Percentiles rank a stretch among this genome's conserved stretches.
Evolutionary conservation across 2,113 vertebrate genomes (phyloP).

Genomic region (Elanus axillaris): DNA sequence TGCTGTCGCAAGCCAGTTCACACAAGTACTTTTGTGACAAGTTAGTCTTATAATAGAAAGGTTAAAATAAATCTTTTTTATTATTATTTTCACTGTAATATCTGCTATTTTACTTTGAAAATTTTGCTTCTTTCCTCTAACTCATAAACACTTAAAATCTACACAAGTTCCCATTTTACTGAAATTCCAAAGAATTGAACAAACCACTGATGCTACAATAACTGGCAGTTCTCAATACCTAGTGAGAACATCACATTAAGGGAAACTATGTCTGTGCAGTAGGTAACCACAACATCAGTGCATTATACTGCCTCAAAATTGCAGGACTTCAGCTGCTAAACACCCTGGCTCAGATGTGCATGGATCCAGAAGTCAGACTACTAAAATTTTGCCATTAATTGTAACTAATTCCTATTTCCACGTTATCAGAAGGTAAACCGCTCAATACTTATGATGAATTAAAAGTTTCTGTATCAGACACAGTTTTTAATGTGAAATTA

Average conservation of each 20-base stretch:
- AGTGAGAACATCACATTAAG: neutral
- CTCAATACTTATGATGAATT: neutral
- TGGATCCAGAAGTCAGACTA: neutral
- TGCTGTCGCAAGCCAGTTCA: neutral
- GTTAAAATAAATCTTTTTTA: neutral
- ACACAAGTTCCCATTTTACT: neutral
- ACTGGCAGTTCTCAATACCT: neutral
- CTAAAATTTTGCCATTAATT: neutral
- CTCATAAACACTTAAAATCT: neutral
- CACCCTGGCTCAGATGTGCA: neutral
- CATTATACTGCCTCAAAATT: neutral
- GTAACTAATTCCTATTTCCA: neutral
- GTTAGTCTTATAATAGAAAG: neutral
- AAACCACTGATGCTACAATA: neutral
- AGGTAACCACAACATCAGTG: neutral
- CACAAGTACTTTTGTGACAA: neutral
- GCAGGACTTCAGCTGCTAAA: neutral
- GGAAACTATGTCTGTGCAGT: neutral
- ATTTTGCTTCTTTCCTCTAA: neutral
- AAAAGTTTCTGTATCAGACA: neutral
- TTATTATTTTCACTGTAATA: neutral
- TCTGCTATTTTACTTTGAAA: neutral
- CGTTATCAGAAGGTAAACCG: neutral
- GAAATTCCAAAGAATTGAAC: neutral
- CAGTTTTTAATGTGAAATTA: neutral